These are phyloP conservation scores for Liparis tanakae DNA, from an alignment of 2,797 vertebrate genomes.

Conservation along the genomic window DNA sequence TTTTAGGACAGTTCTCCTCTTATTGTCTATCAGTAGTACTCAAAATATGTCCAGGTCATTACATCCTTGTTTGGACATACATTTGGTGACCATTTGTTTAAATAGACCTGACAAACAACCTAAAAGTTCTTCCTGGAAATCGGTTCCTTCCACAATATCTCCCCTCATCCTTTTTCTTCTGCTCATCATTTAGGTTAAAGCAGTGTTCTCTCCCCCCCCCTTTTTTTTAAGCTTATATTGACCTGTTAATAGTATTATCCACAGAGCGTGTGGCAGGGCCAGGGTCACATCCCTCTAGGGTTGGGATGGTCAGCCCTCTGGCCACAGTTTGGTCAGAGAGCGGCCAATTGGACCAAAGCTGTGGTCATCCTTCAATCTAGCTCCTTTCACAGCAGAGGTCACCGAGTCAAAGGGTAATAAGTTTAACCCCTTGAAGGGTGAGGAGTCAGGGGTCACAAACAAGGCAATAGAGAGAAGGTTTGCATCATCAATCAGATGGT, in stretches of 20 bases:
- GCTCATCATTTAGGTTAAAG: slow-evolving; percentile 55
- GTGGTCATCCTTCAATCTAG: slow-evolving; percentile 92
- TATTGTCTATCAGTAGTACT: slow-evolving; percentile 24
- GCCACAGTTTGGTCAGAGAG: slow-evolving; percentile 83
- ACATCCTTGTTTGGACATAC: slow-evolving; percentile 38
- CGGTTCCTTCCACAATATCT: slow-evolving; percentile 41
- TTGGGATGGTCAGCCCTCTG: slow-evolving; percentile 75
- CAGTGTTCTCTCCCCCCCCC: slow-evolving; percentile 4
- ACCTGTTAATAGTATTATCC: slow-evolving; percentile 82
- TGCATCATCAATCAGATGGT: slow-evolving; percentile 82
- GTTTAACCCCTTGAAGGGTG: slow-evolving; percentile 86
- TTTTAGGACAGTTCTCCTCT: not conserved
- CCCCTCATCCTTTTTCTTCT: slow-evolving; percentile 50
- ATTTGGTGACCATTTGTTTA: slow-evolving; percentile 47
- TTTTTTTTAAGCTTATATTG: slow-evolving; percentile 68
- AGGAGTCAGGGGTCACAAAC: slow-evolving; percentile 89
- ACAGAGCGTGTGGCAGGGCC: slow-evolving; percentile 79
- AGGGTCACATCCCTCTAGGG: slow-evolving; percentile 78
- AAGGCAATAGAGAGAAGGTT: slow-evolving; percentile 85
- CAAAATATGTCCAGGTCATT: slow-evolving; percentile 26
- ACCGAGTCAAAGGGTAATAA: slow-evolving; percentile 93
- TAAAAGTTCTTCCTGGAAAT: slow-evolving; percentile 50
- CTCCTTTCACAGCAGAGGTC: slow-evolving; percentile 89
- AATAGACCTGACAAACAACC: slow-evolving; percentile 52
- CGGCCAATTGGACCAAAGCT: slow-evolving; percentile 84